phyloP scores from a whole-genome alignment of 2,888 invertebrate species.

The Drosophila lacicola region DNA sequence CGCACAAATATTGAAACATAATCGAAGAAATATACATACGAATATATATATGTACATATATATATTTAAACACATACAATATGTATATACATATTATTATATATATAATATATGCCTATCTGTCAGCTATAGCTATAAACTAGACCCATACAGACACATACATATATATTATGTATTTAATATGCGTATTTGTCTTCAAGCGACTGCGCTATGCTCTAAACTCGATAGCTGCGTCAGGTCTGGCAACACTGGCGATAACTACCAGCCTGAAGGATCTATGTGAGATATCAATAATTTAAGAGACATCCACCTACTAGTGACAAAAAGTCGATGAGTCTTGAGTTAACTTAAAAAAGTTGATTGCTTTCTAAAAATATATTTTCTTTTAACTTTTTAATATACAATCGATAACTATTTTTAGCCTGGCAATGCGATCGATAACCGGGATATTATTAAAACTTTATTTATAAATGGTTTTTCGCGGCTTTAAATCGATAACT shows the following conservation, averaged over 20 bases:
- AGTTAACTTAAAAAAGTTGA: too few species aligned
- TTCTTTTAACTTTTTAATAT: background rate
- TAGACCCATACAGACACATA: conserved; percentile 10
- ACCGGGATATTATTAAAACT: too few species aligned
- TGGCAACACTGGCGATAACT: conserved; percentile 1
- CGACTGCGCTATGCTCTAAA: conserved; percentile 2
- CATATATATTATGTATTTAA: conserved; percentile 30
- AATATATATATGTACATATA: conserved; percentile 19
- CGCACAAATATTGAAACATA: conserved; percentile 80
- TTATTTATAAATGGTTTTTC: too few species aligned
- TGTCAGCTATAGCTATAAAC: conserved; percentile 29
- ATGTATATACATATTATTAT: background rate
- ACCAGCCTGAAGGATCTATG: too few species aligned
- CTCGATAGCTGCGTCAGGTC: conserved; percentile 4
- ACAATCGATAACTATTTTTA: background rate
- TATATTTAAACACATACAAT: conserved; percentile 23
- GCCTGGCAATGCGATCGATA: background rate
- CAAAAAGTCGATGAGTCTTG: too few species aligned
- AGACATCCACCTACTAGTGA: too few species aligned
- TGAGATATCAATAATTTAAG: too few species aligned
- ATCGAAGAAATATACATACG: conserved; percentile 71
- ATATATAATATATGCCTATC: conserved; percentile 14
- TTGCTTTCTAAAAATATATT: too few species aligned
- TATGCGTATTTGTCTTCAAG: conserved; percentile 24
- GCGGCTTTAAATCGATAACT: too few species aligned